These are phyloP conservation scores for Rhea pennata DNA, from an alignment of 2,113 vertebrate species.

Conservation along the genomic window DNA sequence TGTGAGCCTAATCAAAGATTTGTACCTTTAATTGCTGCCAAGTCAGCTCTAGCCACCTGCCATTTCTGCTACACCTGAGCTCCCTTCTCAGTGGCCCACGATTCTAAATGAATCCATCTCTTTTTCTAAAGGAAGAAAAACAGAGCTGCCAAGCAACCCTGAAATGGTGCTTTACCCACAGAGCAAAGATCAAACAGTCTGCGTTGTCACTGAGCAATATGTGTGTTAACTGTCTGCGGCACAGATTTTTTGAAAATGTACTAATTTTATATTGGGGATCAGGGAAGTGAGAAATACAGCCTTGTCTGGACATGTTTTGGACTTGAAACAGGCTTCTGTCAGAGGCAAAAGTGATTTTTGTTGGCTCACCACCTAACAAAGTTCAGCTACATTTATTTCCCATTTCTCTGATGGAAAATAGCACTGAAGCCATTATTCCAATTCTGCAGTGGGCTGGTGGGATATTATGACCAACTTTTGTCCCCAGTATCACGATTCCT, in stretches of 20 bases:
- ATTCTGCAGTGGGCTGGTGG: neutral
- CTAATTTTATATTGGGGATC: neutral
- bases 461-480: constrained; percentile 51
- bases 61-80: constrained; percentile 85
- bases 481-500: constrained; percentile 26
- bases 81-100: constrained; percentile 66
- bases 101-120: constrained; percentile 86
- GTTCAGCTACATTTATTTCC: constrained; percentile 7
- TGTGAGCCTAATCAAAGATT: constrained; percentile 91
- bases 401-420: constrained; percentile 43
- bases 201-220: constrained; percentile 32
- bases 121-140: constrained; percentile 80
- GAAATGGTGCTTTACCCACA: constrained; percentile 71
- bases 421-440: constrained; percentile 9
- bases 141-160: constrained; percentile 86
- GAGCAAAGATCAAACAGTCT: constrained; percentile 71
- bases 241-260: constrained; percentile 16
- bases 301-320: neutral
- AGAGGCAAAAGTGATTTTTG: neutral
- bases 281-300: constrained; percentile 11
- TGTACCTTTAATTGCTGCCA: constrained; percentile 94
- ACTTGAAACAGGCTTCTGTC: constrained; percentile 1
- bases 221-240: constrained; percentile 30
- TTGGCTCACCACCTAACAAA: neutral
- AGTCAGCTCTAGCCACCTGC: constrained; percentile 92